phyloP scores from a whole-genome alignment of 2,888 invertebrate species.

The Ophion obscuratus region DNA sequence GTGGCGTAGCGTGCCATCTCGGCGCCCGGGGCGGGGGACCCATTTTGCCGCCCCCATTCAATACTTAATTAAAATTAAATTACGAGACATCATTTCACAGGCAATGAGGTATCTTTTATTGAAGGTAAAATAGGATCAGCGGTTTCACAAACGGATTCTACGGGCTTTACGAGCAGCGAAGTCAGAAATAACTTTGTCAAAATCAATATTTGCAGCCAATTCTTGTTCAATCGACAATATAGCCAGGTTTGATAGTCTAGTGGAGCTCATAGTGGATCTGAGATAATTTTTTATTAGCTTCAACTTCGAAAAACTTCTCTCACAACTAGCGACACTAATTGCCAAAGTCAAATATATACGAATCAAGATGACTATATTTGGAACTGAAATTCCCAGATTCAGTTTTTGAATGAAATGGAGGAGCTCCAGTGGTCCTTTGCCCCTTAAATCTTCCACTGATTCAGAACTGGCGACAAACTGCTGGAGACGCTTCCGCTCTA shows the following conservation, averaged over 20 bases:
- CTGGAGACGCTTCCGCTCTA: background rate
- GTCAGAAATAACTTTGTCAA: background rate
- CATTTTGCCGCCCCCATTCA: slow-evolving; percentile 5
- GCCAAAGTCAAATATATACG: slow-evolving; percentile 8
- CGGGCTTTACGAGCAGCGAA: background rate
- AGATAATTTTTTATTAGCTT: no score
- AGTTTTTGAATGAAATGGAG: background rate
- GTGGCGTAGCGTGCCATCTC: background rate
- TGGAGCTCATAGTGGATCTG: background rate
- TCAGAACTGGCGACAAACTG: background rate
- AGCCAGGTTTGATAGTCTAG: background rate
- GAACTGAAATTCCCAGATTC: background rate
- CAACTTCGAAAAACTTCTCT: no score
- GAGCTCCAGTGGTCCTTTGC: slow-evolving; percentile 1
- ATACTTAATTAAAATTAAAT: slow-evolving; percentile 1
- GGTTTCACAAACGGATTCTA: background rate
- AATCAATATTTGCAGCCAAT: background rate
- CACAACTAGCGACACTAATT: no score
- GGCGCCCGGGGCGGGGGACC: slow-evolving; percentile 4
- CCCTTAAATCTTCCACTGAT: background rate
- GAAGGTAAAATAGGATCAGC: background rate
- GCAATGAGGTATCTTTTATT: background rate
- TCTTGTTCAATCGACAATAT: slow-evolving; percentile 4
- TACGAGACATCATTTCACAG: background rate
- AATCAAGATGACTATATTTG: background rate